Evolutionary conservation across 1,140 invertebrate species (phyloP).

Genomic region (Tribolium castaneum): DNA sequence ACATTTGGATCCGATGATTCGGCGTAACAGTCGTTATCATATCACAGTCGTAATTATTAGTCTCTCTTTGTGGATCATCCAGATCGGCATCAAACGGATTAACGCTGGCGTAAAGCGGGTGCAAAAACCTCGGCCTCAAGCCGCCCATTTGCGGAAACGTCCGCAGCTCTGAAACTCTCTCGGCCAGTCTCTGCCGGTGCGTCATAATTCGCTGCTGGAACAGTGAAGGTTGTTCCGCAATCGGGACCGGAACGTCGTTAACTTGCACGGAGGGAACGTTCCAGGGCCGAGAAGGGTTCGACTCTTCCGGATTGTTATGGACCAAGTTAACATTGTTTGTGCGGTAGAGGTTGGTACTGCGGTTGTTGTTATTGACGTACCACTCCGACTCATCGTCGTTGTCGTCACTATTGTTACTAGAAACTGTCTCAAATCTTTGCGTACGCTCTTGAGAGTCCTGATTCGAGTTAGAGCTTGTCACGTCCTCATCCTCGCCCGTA

Average conservation of each 20-base stretch:
- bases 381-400: constrained; percentile 47
- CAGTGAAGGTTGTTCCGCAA: constrained; percentile 40
- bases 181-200: constrained; percentile 51
- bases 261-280: constrained; percentile 71
- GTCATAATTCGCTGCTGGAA: constrained; percentile 43
- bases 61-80: constrained; percentile 62
- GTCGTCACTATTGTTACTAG: constrained; percentile 35
- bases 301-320: constrained; percentile 38
- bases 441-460: neutral
- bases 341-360: constrained; percentile 44
- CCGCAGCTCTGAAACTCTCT: constrained; percentile 53
- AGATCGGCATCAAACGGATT: constrained; percentile 62
- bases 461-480: neutral
- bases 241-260: constrained; percentile 68
- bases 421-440: neutral
- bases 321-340: constrained; percentile 52
- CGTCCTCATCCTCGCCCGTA: constrained; percentile 20
- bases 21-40: constrained; percentile 62
- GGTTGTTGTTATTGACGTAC: constrained; percentile 44
- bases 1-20: constrained; percentile 83
- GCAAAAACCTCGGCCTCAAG: constrained; percentile 62
- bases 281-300: constrained; percentile 44
- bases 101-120: constrained; percentile 61
- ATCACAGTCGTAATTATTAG: constrained; percentile 59
- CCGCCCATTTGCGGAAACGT: constrained; percentile 52